Conservation (phyloP, 2,888 invertebrate genomes). For the Acronicta alni region DNA sequence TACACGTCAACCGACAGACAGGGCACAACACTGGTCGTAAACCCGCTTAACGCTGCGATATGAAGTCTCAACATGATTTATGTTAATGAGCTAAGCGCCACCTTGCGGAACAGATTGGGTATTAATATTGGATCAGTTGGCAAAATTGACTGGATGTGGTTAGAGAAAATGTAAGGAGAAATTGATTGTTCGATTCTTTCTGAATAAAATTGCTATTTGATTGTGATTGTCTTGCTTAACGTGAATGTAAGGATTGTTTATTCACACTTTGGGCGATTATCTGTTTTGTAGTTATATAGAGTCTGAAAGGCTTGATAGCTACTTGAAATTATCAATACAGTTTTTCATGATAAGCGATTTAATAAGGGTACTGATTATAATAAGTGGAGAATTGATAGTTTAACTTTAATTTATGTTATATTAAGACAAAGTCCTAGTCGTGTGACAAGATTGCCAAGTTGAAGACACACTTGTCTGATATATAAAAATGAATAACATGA, state of each 20-base stretch:
- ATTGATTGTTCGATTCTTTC: slow-evolving; percentile 26
- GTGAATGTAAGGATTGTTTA: background rate
- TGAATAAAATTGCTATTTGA: slow-evolving; percentile 7
- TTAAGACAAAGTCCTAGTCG: no score
- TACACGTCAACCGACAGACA: slow-evolving; percentile 23
- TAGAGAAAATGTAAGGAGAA: slow-evolving; percentile 22
- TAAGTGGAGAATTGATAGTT: no score
- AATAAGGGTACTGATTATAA: no score
- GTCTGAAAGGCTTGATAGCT: no score
- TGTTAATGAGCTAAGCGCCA: slow-evolving; percentile 72
- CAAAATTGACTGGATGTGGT: slow-evolving; percentile 54
- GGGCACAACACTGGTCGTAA: slow-evolving; percentile 52
- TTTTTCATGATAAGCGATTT: no score
- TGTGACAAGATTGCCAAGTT: no score
- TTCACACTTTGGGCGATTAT: no score
- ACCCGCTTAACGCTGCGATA: slow-evolving; percentile 34
- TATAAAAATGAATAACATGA: no score
- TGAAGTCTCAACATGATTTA: slow-evolving; percentile 67
- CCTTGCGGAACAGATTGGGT: slow-evolving; percentile 74
- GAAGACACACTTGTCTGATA: no score
- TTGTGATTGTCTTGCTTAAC: background rate
- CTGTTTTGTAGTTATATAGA: no score
- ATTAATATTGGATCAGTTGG: slow-evolving; percentile 71
- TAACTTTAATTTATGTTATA: no score
- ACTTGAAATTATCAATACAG: no score